These are phyloP conservation scores for Tachina lurida DNA, from an alignment of 2,888 invertebrate genomes.

Conservation along the genomic window DNA sequence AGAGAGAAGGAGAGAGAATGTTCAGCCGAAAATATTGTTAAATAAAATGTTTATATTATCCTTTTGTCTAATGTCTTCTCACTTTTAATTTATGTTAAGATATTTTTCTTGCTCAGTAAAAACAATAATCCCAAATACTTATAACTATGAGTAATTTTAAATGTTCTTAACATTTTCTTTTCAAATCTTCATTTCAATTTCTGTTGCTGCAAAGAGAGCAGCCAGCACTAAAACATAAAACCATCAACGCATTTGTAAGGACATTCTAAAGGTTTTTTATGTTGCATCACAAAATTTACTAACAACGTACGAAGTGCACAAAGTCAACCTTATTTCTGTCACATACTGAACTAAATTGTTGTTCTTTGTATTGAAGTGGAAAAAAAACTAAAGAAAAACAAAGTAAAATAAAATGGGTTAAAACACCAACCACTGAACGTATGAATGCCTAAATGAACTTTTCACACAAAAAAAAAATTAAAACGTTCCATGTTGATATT, in stretches of 20 bases:
- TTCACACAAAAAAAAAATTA: conserved; percentile 4
- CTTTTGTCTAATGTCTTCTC: too few species aligned
- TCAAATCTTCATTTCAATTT: conserved; percentile 4
- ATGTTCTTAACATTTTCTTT: not conserved
- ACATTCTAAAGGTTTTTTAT: not conserved
- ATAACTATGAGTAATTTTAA: not conserved
- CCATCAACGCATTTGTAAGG: conserved; percentile 37
- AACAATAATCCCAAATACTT: not conserved
- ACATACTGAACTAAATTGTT: conserved; percentile 58
- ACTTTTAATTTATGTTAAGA: too few species aligned
- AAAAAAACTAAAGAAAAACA: not conserved
- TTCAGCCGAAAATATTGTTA: too few species aligned
- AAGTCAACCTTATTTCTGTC: conserved; percentile 60
- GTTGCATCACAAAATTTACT: conserved; percentile 1
- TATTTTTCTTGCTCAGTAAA: not conserved
- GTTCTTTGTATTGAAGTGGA: conserved; percentile 29
- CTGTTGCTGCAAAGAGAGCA: conserved; percentile 15
- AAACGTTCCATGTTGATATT: conserved; percentile 21
- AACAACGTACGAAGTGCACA: not conserved
- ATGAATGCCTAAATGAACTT: conserved; percentile 34
- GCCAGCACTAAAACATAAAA: not conserved
- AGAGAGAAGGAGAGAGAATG: too few species aligned
- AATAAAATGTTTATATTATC: too few species aligned
- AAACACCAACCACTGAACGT: conserved; percentile 32
- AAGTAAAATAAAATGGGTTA: conserved; percentile 57